Percentiles rank a stretch among this genome's conserved stretches.
Conservation (phyloP, 1,140 invertebrate genomes). For the Drosophila setifemur region DNA sequence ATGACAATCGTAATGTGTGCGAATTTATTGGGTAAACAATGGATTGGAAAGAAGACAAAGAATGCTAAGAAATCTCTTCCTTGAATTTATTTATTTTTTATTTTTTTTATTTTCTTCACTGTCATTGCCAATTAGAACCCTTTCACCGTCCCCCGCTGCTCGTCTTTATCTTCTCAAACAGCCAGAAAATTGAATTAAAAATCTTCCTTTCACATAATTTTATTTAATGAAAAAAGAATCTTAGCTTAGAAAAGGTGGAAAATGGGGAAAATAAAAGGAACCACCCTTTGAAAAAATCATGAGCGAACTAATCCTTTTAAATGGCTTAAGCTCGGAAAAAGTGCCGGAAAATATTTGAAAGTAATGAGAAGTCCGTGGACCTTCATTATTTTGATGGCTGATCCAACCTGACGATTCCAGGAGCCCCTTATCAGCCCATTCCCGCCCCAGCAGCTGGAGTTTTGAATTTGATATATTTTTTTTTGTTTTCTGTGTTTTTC, state of each 20-base stretch:
- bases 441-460: conserved; percentile 8
- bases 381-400: conserved; percentile 78
- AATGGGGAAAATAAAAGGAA: conserved; percentile 12
- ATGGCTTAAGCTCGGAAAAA: conserved; percentile 57
- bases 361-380: conserved; percentile 67
- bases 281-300: conserved; percentile 53
- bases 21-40: conserved; percentile 38
- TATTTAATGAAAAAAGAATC: conserved; percentile 4
- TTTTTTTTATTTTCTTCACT: not conserved
- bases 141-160: not conserved
- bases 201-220: conserved; percentile 52
- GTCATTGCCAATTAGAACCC: conserved; percentile 38
- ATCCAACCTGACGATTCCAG: conserved; percentile 68
- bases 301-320: conserved; percentile 68
- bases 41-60: not conserved
- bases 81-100: no score
- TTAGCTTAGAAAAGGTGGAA: conserved; percentile 27
- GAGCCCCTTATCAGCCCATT: conserved; percentile 66
- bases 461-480: not conserved
- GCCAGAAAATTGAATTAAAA: conserved; percentile 62
- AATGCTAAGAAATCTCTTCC: not conserved
- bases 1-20: conserved; percentile 25
- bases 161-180: conserved; percentile 42
- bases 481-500: not conserved
- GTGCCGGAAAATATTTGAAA: conserved; percentile 68